Conservation (phyloP, 2,888 invertebrate species). For the Bombyx huttoni region DNA sequence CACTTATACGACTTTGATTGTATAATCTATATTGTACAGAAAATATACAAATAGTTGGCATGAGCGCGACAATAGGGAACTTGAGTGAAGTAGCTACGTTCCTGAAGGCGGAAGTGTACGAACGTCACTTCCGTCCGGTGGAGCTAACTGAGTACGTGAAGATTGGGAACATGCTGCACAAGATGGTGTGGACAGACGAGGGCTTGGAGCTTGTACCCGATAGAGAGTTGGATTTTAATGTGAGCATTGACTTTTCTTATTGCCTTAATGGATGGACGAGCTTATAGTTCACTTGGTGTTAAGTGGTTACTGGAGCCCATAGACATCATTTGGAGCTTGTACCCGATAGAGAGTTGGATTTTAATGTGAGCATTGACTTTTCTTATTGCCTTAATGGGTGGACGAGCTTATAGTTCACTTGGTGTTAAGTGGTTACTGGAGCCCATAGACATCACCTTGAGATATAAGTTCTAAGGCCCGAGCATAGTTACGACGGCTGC, state of each 20-base stretch:
- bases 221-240: constrained; percentile 36
- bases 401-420: too few relatives aligned
- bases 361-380: constrained; percentile 30
- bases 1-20: too few relatives aligned
- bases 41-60: constrained; percentile 89
- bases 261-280: too few relatives aligned
- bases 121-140: constrained; percentile 90
- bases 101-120: constrained; percentile 85
- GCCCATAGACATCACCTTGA: too few relatives aligned
- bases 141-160: constrained; percentile 88
- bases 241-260: constrained; percentile 17
- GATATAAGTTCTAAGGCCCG: too few relatives aligned
- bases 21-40: constrained; percentile 18
- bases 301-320: too few relatives aligned
- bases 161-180: constrained; percentile 66
- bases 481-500: too few relatives aligned
- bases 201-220: constrained; percentile 35
- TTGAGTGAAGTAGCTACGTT: constrained; percentile 85
- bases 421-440: too few relatives aligned
- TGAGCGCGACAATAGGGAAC: constrained; percentile 98
- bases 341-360: constrained; percentile 33
- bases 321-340: constrained; percentile 38
- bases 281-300: too few relatives aligned
- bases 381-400: neutral
- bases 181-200: constrained; percentile 42